Evolutionary conservation across 30 jellyfish, hydroid and myxozoan genomes (phyloP), one percentile per base, ranked within the genome.

Genomic region (Chironex yamaguchii): DNA sequence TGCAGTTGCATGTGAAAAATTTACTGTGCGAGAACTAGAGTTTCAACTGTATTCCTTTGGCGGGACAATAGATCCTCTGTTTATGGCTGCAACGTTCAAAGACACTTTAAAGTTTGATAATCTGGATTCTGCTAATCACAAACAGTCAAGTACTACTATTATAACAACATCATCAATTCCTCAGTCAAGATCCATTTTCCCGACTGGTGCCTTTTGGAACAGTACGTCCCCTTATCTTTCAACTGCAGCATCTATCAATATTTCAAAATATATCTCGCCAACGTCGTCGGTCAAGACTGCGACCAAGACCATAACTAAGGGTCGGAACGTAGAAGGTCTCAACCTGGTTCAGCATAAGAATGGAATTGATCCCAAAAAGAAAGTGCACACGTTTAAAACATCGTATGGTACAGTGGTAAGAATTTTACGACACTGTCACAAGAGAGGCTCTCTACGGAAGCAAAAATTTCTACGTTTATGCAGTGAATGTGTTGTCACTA

Each of bases 401-500:
- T 6, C 9, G 17, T 42, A 42, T 42, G 58, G 58, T 9, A 42
- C 58, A 42, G 17, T 42, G 9, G 17, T 42, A 6, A 9, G 58
- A 42, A 42, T 6, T 6, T 9, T 42, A 9, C 9, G 58, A 17
- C 58, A 42, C 17, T 42, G 58, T 42, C 58, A 42, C 17, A 42
- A 42, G 58, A 42, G 58, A 42, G 58, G 58, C 17, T 6, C 58
- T 6, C 9, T 42, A 6, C 13, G 9, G 9, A 42, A 42, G 17
- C 13, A 17, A 6, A 42, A 42, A 6, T 42, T 42, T 17, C 13
- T 42, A 42, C 9, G 17, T 6, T 42, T 42, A 42, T 85, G 95
- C 31, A 82, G 58, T 64, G 82, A 27, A 20, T 85, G 95, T 35
- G 89, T 62, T 20, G 89, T 81, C n/a, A 85, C 95, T 14, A 85